Percentiles rank a stretch among this genome's conserved stretches.
Evolutionary conservation across 2,888 invertebrate species (phyloP).

Genomic region (Leptarthrus brevirostris): DNA sequence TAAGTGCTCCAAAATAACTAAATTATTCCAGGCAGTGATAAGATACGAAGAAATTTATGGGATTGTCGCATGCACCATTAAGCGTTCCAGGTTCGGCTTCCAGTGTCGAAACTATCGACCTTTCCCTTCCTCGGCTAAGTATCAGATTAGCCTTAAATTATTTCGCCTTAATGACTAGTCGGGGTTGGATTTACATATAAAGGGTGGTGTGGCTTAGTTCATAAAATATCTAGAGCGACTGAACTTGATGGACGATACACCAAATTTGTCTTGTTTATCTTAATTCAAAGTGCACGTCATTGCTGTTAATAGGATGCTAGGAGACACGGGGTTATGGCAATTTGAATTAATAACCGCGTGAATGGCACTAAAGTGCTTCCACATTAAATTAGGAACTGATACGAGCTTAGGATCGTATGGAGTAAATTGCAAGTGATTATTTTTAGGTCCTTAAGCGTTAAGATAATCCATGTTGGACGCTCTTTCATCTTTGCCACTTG

Average conservation of each 20-base stretch:
- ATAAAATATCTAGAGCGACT: constrained; percentile 9
- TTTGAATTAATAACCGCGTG: neutral
- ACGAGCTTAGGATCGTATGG: too few species aligned
- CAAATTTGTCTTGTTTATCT: constrained; percentile 3
- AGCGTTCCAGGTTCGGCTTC: neutral
- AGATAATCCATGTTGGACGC: too few species aligned
- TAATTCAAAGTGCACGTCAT: neutral
- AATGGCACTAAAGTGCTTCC: neutral
- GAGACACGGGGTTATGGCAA: constrained; percentile 1
- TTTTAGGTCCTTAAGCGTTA: too few species aligned
- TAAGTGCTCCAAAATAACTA: neutral
- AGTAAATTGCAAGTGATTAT: too few species aligned
- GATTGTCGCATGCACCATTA: constrained; percentile 10
- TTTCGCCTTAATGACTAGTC: constrained; percentile 11
- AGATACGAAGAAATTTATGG: constrained; percentile 26
- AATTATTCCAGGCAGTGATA: constrained; percentile 3
- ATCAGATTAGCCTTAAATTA: constrained; percentile 22
- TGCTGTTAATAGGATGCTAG: constrained; percentile 8
- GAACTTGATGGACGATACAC: constrained; percentile 21
- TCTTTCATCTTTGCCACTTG: too few species aligned
- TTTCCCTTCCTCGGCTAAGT: neutral
- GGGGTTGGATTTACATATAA: constrained; percentile 24
- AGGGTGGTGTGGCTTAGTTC: neutral
- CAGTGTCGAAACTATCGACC: constrained; percentile 2
- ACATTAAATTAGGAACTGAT: neutral